These are phyloP conservation scores for Takifugu ocellatus DNA, from an alignment of 2,797 vertebrate genomes.

Conservation along the genomic window DNA sequence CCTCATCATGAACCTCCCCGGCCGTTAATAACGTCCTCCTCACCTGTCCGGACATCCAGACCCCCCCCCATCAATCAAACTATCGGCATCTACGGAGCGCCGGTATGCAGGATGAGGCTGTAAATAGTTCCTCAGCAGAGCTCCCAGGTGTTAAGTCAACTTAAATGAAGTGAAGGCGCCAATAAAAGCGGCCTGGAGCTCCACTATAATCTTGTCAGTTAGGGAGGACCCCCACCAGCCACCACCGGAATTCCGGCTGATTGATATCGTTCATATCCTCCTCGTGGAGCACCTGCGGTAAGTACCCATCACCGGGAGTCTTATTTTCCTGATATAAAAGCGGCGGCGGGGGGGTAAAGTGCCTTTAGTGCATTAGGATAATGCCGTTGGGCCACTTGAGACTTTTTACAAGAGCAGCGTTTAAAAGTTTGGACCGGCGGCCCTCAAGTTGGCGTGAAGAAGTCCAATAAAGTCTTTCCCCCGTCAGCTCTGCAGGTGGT, in stretches of 20 bases:
- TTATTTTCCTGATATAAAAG: slow-evolving; percentile 67
- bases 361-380: slow-evolving; percentile 75
- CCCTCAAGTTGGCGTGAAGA: slow-evolving; percentile 49
- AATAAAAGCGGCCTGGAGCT: slow-evolving; percentile 70
- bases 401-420: slow-evolving; percentile 67
- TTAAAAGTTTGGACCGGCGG: slow-evolving; percentile 66
- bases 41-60: slow-evolving; percentile 19
- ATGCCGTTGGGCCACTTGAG: slow-evolving; percentile 50
- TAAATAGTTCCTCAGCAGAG: slow-evolving; percentile 63
- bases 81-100: too few relatives aligned
- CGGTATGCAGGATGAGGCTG: slow-evolving; percentile 27
- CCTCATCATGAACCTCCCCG: slow-evolving; percentile 32
- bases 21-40: slow-evolving; percentile 38
- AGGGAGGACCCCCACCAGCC: slow-evolving; percentile 58
- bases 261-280: slow-evolving; percentile 68
- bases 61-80: slow-evolving; percentile 49
- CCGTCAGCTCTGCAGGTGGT: slow-evolving; percentile 53
- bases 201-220: slow-evolving; percentile 74
- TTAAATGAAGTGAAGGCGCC: slow-evolving; percentile 69
- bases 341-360: slow-evolving; percentile 45
- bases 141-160: slow-evolving; percentile 74
- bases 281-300: slow-evolving; percentile 35
- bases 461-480: slow-evolving; percentile 63
- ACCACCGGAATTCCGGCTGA: slow-evolving; percentile 56
- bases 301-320: slow-evolving; percentile 43